Conservation (phyloP, 2,797 vertebrate species). For the Discoglossus pictus region DNA sequence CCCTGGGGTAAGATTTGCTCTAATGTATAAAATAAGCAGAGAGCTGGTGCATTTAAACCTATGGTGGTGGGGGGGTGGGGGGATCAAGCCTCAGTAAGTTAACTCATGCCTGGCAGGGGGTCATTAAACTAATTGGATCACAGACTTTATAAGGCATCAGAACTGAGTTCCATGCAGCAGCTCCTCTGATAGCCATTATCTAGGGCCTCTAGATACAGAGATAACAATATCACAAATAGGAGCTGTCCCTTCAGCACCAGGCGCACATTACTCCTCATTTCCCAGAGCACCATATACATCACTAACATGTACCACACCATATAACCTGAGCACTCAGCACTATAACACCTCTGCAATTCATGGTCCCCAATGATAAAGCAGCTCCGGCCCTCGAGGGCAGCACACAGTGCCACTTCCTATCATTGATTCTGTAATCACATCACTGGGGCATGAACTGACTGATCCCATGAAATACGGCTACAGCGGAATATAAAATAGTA, state of each 20-base stretch:
- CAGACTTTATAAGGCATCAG: conserved; percentile 47
- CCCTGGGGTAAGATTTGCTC: background rate
- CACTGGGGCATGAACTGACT: background rate
- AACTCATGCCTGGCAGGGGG: conserved; percentile 36
- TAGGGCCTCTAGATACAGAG: conserved; percentile 33
- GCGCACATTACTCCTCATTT: conserved; percentile 3
- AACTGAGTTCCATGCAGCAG: conserved; percentile 3
- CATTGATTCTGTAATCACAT: background rate
- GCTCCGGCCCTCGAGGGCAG: too few relatives aligned
- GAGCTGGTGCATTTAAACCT: background rate
- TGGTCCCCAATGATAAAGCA: background rate
- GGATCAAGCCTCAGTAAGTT: conserved; percentile 22
- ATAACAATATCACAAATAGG: conserved; percentile 37
- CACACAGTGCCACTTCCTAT: background rate
- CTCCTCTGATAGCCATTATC: conserved; percentile 17
- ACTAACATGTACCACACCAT: too few relatives aligned
- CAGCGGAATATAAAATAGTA: too few relatives aligned
- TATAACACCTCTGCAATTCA: too few relatives aligned
- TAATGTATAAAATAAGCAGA: background rate
- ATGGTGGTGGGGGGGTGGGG: conserved; percentile 7
- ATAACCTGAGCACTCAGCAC: too few relatives aligned
- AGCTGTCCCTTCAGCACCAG: conserved; percentile 28
- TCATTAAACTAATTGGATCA: conserved; percentile 52
- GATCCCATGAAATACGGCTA: too few relatives aligned
- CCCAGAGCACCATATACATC: background rate